phyloP scores from a whole-genome alignment of 2,797 vertebrate species.

The Eurystomus glaucurus region DNA sequence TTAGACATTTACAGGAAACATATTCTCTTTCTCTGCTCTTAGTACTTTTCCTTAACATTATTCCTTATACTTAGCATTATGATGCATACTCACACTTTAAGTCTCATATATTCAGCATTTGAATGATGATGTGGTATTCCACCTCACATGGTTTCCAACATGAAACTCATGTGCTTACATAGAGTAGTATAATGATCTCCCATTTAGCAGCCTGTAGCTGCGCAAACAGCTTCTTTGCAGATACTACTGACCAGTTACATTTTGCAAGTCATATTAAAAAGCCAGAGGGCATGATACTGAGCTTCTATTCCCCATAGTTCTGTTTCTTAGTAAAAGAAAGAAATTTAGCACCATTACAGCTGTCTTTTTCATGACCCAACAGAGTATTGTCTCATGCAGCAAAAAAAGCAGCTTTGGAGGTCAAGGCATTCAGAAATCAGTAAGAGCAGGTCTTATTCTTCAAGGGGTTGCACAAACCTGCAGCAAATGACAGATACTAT shows the following conservation, averaged over 20 bases:
- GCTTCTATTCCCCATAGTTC: not conserved
- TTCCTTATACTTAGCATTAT: not conserved
- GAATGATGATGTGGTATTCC: not conserved
- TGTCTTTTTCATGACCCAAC: not conserved
- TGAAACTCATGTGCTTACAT: fast-evolving
- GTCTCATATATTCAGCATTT: not conserved
- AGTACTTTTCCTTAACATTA: not conserved
- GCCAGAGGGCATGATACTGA: not conserved
- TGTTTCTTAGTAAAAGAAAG: not conserved
- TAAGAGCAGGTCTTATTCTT: not conserved
- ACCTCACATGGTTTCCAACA: not conserved
- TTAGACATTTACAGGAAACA: not conserved
- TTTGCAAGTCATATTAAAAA: not conserved
- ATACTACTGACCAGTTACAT: not conserved
- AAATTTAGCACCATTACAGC: not conserved
- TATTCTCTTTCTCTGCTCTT: not conserved
- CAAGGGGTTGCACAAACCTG: not conserved
- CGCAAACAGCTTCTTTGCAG: not conserved
- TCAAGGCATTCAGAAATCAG: not conserved
- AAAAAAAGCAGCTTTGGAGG: not conserved
- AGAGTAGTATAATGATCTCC: not conserved
- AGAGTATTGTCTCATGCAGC: not conserved
- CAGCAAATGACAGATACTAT: not conserved
- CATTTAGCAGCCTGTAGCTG: not conserved
- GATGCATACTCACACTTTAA: not conserved